Base-by-base conservation (phyloP, 2,797 vertebrate genomes). In the Coreius guichenoti region DNA sequence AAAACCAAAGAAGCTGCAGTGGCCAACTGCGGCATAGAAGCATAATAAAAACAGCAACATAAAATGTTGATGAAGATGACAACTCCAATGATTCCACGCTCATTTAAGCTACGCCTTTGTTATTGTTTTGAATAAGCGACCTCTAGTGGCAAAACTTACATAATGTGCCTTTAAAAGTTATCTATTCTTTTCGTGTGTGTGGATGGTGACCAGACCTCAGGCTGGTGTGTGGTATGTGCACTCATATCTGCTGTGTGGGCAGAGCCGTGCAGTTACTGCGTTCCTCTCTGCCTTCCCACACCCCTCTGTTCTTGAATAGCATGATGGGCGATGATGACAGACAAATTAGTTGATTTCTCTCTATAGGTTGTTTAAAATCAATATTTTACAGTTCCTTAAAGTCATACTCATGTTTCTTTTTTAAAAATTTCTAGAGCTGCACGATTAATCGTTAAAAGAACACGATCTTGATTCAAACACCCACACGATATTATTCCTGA, bases 161-260 rank as follows among this genome's bases (percentile, higher is more conserved):
- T 63, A 29, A 5, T 29, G 26, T 29, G 26, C 26, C 5, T 63
- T 21, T 36, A 58, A 39, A 61, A 29, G 43, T 47, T 36, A 16
- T 70, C 23, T 72, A 39, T 69, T 78, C 1, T 23, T 9, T 33
- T 23, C 0, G 14, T 58, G 36, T 70, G 65, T 0, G 4, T 80
- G 39, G 67, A 78, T 45, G 33, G 61, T 54, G 63, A 58, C 73
- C 63, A 54, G 33, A 81, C 58, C 23, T 72, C 43, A 13, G 45
- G 69, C 47, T 81, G 61, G 49, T 76, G 79, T 69, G 56, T 63
- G 70, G 72, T 75, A 33, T 65, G 80, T 58, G 72, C 26, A 7
- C 58, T 81, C 26, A 70, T 70, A 77, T 82, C 72, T 69, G 63
- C 80, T 63, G 85, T 77, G 80, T 86, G 80, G 80, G 80, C 63